Conservation (phyloP, 2,113 vertebrate genomes). For the Aphelocoma coerulescens region DNA sequence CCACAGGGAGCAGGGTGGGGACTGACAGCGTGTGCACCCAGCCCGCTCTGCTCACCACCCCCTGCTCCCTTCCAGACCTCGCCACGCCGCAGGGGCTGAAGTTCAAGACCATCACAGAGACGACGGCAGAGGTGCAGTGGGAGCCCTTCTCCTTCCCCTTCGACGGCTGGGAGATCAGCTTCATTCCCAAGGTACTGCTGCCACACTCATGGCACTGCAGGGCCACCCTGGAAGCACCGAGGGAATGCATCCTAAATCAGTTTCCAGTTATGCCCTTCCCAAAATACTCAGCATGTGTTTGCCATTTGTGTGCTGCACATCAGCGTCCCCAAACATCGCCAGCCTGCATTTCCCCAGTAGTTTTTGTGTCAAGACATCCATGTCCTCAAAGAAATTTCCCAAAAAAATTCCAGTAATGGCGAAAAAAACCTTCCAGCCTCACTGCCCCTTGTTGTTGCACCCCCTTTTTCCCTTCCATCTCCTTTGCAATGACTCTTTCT, state of each 20-base stretch:
- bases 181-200: slow-evolving; percentile 90
- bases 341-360: neutral
- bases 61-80: slow-evolving; percentile 83
- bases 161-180: slow-evolving; percentile 99
- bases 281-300: neutral
- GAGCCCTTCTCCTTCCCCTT: slow-evolving; percentile 90
- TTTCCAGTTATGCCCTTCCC: neutral
- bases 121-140: slow-evolving; percentile 94
- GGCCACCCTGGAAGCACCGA: neutral
- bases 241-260: fast-evolving
- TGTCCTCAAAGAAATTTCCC: neutral
- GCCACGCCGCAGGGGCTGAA: slow-evolving; percentile 87
- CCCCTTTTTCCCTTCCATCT: neutral
- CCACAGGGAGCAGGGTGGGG: neutral
- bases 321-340: neutral
- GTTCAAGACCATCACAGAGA: slow-evolving; percentile 96
- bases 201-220: fast-evolving
- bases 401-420: neutral
- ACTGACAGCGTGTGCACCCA: fast-evolving
- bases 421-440: neutral
- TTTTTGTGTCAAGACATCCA: neutral
- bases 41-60: neutral
- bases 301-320: neutral
- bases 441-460: neutral
- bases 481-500: neutral